phyloP scores from a whole-genome alignment of 2,888 invertebrate genomes.

The Polia nebulosa region DNA sequence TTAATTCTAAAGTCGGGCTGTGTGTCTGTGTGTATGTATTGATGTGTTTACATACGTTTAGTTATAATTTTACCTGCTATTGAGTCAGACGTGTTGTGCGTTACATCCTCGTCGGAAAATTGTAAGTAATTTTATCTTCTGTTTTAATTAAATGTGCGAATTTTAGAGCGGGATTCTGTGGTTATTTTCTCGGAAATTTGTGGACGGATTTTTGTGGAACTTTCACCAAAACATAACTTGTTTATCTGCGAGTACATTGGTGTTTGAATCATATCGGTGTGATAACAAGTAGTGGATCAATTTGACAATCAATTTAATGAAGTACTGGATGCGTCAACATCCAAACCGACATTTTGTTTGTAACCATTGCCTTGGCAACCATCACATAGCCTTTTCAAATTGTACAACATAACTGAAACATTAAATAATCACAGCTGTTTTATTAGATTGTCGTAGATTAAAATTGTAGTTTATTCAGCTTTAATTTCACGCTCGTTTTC shows the following conservation, averaged over 20 bases:
- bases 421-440: constrained; percentile 18
- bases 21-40: constrained; percentile 59
- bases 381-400: not conserved
- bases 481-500: constrained; percentile 34
- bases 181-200: not conserved
- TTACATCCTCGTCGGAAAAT: constrained; percentile 49
- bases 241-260: constrained; percentile 17
- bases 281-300: constrained; percentile 4
- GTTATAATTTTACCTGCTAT: constrained; percentile 69
- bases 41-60: constrained; percentile 69
- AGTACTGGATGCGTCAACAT: not conserved
- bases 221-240: not conserved
- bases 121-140: constrained; percentile 59
- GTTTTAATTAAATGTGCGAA: constrained; percentile 29
- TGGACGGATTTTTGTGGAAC: not conserved
- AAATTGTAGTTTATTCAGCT: constrained; percentile 4
- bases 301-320: constrained; percentile 1
- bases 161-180: constrained; percentile 24
- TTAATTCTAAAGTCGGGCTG: constrained; percentile 62
- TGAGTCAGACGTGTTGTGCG: constrained; percentile 65
- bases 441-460: constrained; percentile 14
- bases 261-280: constrained; percentile 11
- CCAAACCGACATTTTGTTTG: constrained; percentile 22
- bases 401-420: not conserved
- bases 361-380: not conserved